These are phyloP conservation scores for Cacoxenus indagator DNA, from an alignment of 2,888 invertebrate species.

Conservation along the genomic window DNA sequence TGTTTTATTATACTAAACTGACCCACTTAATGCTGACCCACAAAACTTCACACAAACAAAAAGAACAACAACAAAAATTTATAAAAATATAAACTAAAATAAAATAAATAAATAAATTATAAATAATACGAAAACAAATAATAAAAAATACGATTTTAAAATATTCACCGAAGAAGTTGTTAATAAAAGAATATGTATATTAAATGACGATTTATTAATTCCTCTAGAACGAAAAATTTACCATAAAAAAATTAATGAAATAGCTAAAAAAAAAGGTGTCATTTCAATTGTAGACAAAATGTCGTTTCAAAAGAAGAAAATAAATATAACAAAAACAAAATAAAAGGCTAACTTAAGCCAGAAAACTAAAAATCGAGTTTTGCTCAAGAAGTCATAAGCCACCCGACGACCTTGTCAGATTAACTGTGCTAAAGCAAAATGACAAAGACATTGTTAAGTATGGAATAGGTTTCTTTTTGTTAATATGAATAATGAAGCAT, in stretches of 20 bases:
- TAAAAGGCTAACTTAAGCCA: no score
- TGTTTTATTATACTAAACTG: no score
- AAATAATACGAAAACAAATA: neutral
- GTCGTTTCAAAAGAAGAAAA: neutral
- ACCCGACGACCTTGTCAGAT: constrained; percentile 17
- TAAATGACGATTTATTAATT: neutral
- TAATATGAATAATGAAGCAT: neutral
- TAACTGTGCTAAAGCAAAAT: constrained; percentile 8
- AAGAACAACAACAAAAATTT: neutral
- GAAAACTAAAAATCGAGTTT: neutral
- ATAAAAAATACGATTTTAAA: no score
- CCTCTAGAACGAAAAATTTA: neutral
- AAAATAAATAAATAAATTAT: neutral
- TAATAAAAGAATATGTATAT: constrained; percentile 15
- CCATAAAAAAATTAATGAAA: neutral
- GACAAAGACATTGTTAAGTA: neutral
- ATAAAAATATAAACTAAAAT: neutral
- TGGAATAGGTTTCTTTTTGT: neutral
- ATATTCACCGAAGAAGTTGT: neutral
- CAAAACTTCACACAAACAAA: neutral
- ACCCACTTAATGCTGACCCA: neutral
- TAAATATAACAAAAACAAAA: neutral
- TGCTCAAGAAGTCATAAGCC: neutral
- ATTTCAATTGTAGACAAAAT: neutral
- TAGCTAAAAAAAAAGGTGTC: neutral